Percentiles rank a stretch among this genome's conserved stretches.
phyloP scores from a whole-genome alignment of 2,888 invertebrate genomes.

The Steinernema hermaphroditum region DNA sequence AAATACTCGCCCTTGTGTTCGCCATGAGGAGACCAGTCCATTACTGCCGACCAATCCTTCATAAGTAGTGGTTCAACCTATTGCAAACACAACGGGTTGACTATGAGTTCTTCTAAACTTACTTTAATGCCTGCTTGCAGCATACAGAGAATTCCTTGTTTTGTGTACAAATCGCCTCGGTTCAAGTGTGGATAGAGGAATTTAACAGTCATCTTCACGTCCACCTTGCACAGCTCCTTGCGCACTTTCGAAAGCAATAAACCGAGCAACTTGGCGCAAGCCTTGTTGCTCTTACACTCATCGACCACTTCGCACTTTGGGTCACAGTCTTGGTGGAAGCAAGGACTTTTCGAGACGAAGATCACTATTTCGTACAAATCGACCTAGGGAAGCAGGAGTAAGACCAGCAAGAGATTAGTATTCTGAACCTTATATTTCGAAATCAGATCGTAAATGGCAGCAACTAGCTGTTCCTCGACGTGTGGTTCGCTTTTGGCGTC shows the following conservation, averaged over 20 bases:
- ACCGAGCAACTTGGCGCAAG: slow-evolving; percentile 65
- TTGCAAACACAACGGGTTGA: neutral
- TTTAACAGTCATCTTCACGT: slow-evolving; percentile 67
- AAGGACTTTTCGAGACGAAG: slow-evolving; percentile 66
- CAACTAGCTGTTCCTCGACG: slow-evolving; percentile 66
- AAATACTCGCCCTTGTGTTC: slow-evolving; percentile 67
- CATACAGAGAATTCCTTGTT: slow-evolving; percentile 67
- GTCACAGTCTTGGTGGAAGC: slow-evolving; percentile 67
- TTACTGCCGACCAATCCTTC: slow-evolving; percentile 67
- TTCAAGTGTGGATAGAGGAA: slow-evolving; percentile 67
- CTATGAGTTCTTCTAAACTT: neutral
- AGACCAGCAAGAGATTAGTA: neutral
- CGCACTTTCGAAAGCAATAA: slow-evolving; percentile 65
- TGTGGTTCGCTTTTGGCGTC: slow-evolving; percentile 66
- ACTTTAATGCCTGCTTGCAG: slow-evolving; percentile 63
- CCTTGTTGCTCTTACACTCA: slow-evolving; percentile 65
- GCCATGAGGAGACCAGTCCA: slow-evolving; percentile 66
- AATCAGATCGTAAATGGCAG: slow-evolving; percentile 66
- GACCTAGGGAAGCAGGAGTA: slow-evolving; percentile 45
- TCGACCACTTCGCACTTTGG: slow-evolving; percentile 67
- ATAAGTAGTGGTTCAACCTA: slow-evolving; percentile 65
- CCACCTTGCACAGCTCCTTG: slow-evolving; percentile 66
- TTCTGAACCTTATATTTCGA: slow-evolving; percentile 66
- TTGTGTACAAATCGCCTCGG: slow-evolving; percentile 66
- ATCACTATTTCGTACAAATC: slow-evolving; percentile 66